Evolutionary conservation across 1,140 invertebrate genomes (phyloP).

Genomic region (Aporrectodea caliginosa): DNA sequence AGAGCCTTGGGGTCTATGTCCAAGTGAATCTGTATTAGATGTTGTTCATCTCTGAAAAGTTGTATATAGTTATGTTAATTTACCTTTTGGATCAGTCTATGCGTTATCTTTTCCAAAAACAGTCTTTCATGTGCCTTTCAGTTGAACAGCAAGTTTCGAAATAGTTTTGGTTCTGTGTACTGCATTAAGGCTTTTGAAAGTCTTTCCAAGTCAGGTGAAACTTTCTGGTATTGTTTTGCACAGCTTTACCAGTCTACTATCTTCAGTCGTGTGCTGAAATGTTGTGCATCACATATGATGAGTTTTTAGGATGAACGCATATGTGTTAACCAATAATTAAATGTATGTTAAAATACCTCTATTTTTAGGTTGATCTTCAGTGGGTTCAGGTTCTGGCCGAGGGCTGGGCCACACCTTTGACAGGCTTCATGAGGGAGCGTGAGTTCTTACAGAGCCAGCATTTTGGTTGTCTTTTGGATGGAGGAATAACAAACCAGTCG

Average conservation of each 20-base stretch:
- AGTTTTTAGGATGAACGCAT: background rate
- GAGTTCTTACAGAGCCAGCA: slow-evolving; percentile 92
- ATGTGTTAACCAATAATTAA: background rate
- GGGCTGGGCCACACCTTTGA: slow-evolving; percentile 92
- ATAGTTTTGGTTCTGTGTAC: no score
- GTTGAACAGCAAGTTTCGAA: no score
- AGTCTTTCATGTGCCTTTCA: no score
- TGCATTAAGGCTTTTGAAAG: no score
- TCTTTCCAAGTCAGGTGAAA: no score
- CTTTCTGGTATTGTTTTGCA: no score
- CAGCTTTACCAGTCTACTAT: no score
- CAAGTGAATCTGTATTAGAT: background rate
- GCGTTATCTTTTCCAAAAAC: background rate
- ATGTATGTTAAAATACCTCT: background rate
- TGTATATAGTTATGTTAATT: background rate
- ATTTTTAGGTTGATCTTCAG: slow-evolving; percentile 74
- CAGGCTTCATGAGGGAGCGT: slow-evolving; percentile 94
- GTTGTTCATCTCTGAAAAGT: background rate
- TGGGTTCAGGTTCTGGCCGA: slow-evolving; percentile 88
- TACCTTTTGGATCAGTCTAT: background rate
- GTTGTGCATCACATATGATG: no score
- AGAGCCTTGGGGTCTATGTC: no score
- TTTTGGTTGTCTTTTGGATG: slow-evolving; percentile 78
- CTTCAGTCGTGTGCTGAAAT: no score
- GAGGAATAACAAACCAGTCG: slow-evolving; percentile 77